These are phyloP conservation scores for Pseudomugil tenellus DNA, from an alignment of 2,797 vertebrate species.

Conservation along the genomic window DNA sequence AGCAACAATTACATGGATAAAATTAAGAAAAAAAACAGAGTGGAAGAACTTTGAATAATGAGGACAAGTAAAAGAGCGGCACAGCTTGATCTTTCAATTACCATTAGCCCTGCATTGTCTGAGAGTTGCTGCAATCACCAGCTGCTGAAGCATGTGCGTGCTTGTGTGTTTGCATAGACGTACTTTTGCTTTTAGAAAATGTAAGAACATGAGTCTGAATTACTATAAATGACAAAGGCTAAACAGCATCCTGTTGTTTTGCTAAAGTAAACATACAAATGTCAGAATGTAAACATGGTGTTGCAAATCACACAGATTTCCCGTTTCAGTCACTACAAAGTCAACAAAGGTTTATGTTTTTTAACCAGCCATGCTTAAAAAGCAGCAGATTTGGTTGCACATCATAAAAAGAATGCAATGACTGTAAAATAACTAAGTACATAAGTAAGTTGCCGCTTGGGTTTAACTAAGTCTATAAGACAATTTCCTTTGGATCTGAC, in stretches of 20 bases:
- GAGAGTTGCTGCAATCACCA: constrained; percentile 56
- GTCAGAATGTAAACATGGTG: too few relatives aligned
- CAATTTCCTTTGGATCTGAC: too few relatives aligned
- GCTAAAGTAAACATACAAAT: not conserved
- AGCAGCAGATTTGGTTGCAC: too few relatives aligned
- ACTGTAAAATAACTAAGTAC: too few relatives aligned
- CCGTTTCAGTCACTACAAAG: too few relatives aligned
- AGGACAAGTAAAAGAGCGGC: constrained; percentile 64
- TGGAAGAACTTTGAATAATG: constrained; percentile 47
- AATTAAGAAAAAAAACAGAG: constrained; percentile 22
- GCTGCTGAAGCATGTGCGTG: constrained; percentile 43
- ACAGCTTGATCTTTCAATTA: constrained; percentile 70
- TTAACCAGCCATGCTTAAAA: too few relatives aligned
- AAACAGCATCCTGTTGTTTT: not conserved
- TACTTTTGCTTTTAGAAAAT: constrained; percentile 30
- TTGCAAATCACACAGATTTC: not conserved
- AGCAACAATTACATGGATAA: constrained; percentile 31
- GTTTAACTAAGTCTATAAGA: too few relatives aligned
- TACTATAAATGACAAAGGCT: not conserved
- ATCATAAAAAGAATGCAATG: too few relatives aligned
- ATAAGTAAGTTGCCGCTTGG: too few relatives aligned
- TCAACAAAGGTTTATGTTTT: too few relatives aligned
- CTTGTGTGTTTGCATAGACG: constrained; percentile 14
- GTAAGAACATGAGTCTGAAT: constrained; percentile 17
- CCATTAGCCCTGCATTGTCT: constrained; percentile 70